These are phyloP conservation scores for Poeciliopsis infans DNA, from an alignment of 2,797 vertebrate genomes.

Conservation along the genomic window DNA sequence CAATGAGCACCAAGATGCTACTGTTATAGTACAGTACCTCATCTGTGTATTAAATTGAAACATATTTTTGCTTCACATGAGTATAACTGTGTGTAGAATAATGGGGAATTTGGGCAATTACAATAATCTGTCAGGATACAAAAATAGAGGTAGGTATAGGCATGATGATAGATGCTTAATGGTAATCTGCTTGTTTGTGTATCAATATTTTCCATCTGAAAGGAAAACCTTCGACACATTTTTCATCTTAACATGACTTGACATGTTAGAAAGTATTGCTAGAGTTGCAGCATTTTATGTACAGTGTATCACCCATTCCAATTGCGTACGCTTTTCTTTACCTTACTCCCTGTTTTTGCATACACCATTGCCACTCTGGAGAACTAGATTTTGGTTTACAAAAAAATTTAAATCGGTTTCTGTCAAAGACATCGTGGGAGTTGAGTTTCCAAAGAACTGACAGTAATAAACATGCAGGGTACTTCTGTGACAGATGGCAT, in stretches of 20 bases:
- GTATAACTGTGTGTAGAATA: not conserved
- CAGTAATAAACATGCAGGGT: constrained; percentile 26
- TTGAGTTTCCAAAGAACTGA: constrained; percentile 32
- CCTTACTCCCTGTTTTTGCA: not conserved
- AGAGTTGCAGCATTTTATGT: not conserved
- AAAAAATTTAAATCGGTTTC: not conserved
- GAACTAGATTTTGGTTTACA: constrained; percentile 4
- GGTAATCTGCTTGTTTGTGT: not conserved
- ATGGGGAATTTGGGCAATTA: not conserved
- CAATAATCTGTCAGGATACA: not conserved
- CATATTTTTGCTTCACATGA: not conserved
- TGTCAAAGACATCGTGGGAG: constrained; percentile 27
- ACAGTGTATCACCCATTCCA: not conserved
- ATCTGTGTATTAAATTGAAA: not conserved
- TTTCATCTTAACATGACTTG: not conserved
- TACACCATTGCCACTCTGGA: not conserved
- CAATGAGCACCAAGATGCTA: not conserved
- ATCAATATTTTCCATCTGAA: not conserved
- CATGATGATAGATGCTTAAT: not conserved
- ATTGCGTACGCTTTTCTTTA: not conserved
- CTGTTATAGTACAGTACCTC: not conserved
- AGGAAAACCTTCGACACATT: not conserved
- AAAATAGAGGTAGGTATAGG: not conserved
- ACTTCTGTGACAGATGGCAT: constrained; percentile 36
- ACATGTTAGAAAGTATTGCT: not conserved